Evolutionary conservation across 2,113 vertebrate species (phyloP), one percentile per base, ranked within the genome.

Genomic region (Rhinolophus ferrumequinum): DNA sequence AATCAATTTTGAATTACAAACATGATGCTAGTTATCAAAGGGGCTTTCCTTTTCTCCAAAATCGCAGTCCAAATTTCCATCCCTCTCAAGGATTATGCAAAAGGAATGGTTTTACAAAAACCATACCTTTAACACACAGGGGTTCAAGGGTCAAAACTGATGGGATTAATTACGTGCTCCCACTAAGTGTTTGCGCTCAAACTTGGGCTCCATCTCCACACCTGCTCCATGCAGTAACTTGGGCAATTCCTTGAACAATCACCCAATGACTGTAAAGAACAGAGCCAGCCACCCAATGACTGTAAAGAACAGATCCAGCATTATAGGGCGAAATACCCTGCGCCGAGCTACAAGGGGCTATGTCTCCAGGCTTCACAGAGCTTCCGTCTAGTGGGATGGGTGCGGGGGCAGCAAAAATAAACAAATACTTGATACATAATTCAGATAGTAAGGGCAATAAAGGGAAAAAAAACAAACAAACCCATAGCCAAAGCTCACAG

Each of bases 131-230:
- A 21, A 76, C 15, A 50, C 62, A 81, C 9, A 60, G 19, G 16
- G 0, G 21, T 4, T 30, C 15, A 24, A 38, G 16, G 30, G 66
- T 13, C 24, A 90, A 47, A 35, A 54, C 9, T 67, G 33, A 21
- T 15, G 2, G 9, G n/a, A 47, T 12, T n/a, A n/a, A 33, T 69
- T 50, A 28, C 3, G 8, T 8, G 13, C 58, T 83, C 72, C 35
- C 33, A 24, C 33, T 18, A 18, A 52, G 30, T 18, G 12, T 64
- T 58, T 52, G 14, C 3, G 21, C 35, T 88, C 33, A 79, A 13
- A 56, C 47, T 2, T 50, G 26, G n/a, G 13, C 38, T n/a, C 16
- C 6, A 0, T 6, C 41, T 60, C 28, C 9, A 28, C 1, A 0
- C 41, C 33, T 2, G 41, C 7, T 19, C 54, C 16, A 18, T 1